Evolutionary conservation across 1,140 invertebrate genomes (phyloP).

Genomic region (Dreissena rostriformis): DNA sequence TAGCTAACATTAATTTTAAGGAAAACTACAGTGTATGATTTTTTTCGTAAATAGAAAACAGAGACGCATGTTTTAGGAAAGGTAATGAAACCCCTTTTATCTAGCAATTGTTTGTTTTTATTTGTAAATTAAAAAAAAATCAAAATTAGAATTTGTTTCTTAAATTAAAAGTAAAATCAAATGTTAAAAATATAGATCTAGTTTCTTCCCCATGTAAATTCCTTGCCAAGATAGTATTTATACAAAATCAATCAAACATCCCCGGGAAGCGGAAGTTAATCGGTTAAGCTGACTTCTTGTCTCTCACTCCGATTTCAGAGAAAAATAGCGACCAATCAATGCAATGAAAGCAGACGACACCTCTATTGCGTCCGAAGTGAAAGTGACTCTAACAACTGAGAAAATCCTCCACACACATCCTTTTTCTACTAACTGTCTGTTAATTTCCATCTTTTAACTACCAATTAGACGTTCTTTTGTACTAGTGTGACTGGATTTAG

Average conservation of each 20-base stretch:
- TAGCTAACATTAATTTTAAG: no score
- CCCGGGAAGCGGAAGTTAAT: constrained; percentile 1
- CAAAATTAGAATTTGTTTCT: no score
- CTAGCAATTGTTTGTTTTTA: no score
- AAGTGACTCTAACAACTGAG: constrained; percentile 13
- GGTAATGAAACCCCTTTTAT: no score
- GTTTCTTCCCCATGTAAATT: no score
- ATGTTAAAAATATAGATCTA: no score
- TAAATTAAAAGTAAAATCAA: no score
- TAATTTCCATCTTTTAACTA: constrained; percentile 30
- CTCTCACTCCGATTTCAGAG: background rate
- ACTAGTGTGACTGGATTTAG: constrained; percentile 42
- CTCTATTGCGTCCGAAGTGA: constrained; percentile 2
- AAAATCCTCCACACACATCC: constrained; percentile 22
- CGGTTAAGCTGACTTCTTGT: constrained; percentile 23
- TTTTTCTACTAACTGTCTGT: constrained; percentile 24
- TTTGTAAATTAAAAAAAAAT: no score
- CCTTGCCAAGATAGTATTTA: no score
- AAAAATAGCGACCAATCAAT: background rate
- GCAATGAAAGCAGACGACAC: constrained; percentile 12
- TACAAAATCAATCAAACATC: background rate
- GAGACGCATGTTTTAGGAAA: no score
- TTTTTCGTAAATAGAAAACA: no score
- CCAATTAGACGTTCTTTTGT: constrained; percentile 21
- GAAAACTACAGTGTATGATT: no score